Conservation (phyloP, 1,140 invertebrate species). For the Maniola jurtina region DNA sequence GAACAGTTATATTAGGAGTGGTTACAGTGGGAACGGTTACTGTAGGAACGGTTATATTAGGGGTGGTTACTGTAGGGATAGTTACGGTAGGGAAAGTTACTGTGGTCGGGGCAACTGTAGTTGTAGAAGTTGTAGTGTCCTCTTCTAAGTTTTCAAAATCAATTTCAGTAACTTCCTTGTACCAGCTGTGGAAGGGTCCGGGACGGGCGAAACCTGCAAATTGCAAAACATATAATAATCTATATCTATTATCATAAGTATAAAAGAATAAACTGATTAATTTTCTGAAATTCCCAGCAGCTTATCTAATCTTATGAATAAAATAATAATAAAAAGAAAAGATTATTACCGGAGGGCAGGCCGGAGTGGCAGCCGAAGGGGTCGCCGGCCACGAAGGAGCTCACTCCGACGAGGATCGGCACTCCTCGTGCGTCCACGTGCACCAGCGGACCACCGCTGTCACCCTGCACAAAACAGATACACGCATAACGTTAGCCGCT, state of each 20-base stretch:
- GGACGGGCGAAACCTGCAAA: constrained; percentile 55
- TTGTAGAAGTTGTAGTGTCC: constrained; percentile 26
- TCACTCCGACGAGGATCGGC: constrained; percentile 72
- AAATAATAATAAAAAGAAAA: too few species aligned
- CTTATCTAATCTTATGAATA: too few species aligned
- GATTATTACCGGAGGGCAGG: constrained; percentile 64
- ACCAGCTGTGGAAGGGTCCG: constrained; percentile 58
- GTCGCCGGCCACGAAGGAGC: constrained; percentile 73
- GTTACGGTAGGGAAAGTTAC: constrained; percentile 15
- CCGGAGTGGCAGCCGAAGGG: constrained; percentile 76
- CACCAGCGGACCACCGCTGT: constrained; percentile 78
- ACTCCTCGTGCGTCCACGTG: constrained; percentile 48
- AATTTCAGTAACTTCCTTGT: constrained; percentile 47
- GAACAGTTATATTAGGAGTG: not conserved
- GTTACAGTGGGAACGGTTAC: not conserved
- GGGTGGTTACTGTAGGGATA: constrained; percentile 9
- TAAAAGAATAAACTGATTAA: too few species aligned
- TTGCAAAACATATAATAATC: not conserved
- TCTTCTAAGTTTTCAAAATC: constrained; percentile 57
- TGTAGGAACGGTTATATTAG: constrained; percentile 18
- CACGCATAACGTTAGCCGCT: too few species aligned
- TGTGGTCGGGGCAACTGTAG: constrained; percentile 21
- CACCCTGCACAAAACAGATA: constrained; percentile 67
- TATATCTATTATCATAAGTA: too few species aligned
- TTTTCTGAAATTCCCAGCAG: too few species aligned